Percentiles rank a stretch among this genome's conserved stretches.
These are phyloP conservation scores for Dipus sagitta DNA, from an alignment of 2,797 vertebrate genomes.

Conservation along the genomic window DNA sequence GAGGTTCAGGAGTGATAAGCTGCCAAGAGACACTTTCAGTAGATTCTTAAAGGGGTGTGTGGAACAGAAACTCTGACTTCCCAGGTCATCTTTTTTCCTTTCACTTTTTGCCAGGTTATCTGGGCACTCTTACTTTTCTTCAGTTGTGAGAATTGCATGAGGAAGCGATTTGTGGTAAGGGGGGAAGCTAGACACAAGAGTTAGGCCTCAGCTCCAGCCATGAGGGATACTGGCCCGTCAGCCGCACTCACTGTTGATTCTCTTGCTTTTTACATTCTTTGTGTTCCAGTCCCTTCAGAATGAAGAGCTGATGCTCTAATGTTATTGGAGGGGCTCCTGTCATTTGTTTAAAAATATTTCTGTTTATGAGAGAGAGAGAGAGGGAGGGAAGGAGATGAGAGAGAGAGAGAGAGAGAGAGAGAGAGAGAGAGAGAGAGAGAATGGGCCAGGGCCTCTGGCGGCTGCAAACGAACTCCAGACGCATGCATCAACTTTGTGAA, in stretches of 20 bases:
- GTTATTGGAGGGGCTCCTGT: background rate
- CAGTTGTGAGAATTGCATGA: background rate
- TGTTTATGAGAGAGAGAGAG: too few species aligned
- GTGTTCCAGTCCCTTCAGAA: background rate
- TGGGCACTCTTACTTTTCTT: slow-evolving; percentile 20
- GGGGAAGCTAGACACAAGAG: background rate
- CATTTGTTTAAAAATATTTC: background rate
- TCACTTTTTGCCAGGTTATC: background rate
- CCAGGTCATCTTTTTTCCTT: background rate
- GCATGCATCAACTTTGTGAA: too few species aligned
- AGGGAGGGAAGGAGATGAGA: too few species aligned
- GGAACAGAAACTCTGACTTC: background rate
- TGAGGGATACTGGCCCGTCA: background rate
- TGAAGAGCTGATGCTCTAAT: background rate
- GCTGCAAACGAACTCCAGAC: too few species aligned
- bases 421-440: too few species aligned
- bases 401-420: too few species aligned
- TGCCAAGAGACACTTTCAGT: too few species aligned
- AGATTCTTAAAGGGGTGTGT: background rate
- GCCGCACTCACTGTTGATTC: background rate
- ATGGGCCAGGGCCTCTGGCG: too few species aligned
- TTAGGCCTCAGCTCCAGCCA: background rate
- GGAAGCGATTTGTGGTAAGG: background rate
- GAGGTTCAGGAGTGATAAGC: too few species aligned
- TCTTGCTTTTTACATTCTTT: background rate